A percentile compares a stretch with the other conserved stretches of the same genome.
Conservation (phyloP, 2,888 invertebrate genomes). For the Polia nebulosa region DNA sequence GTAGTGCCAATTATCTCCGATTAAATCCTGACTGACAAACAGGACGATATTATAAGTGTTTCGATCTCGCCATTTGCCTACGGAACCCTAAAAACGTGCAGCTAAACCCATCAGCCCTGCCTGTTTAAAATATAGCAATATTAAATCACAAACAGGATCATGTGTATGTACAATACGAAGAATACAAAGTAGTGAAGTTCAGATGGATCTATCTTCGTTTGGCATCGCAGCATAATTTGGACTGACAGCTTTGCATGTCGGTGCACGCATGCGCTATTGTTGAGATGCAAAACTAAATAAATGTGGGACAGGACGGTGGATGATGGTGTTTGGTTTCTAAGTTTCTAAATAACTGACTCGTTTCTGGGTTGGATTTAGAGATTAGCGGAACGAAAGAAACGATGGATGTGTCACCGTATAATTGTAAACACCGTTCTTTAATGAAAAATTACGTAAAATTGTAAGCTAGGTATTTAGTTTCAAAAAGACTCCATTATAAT, state of each 20-base stretch:
- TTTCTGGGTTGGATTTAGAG: not conserved
- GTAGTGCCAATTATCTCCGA: not conserved
- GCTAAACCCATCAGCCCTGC: slow-evolving; percentile 25
- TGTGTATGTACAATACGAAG: slow-evolving; percentile 54
- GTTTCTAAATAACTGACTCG: not conserved
- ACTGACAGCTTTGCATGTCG: slow-evolving; percentile 72
- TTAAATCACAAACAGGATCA: slow-evolving; percentile 66
- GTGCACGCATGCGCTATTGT: slow-evolving; percentile 67
- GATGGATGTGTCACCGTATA: too few relatives aligned
- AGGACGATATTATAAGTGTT: not conserved
- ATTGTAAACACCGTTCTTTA: too few relatives aligned
- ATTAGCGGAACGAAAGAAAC: too few relatives aligned
- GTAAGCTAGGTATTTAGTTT: too few relatives aligned
- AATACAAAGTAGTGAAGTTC: slow-evolving; percentile 62
- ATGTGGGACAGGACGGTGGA: slow-evolving; percentile 28
- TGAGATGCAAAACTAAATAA: slow-evolving; percentile 58
- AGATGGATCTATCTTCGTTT: slow-evolving; percentile 76
- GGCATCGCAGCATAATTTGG: slow-evolving; percentile 74
- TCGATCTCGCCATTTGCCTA: too few relatives aligned
- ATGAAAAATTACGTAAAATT: too few relatives aligned
- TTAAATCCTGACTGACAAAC: not conserved
- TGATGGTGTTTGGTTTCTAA: slow-evolving; percentile 20
- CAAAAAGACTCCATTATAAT: too few relatives aligned
- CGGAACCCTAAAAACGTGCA: not conserved
- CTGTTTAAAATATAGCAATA: slow-evolving; percentile 60